A percentile compares a stretch with the other conserved stretches of the same genome.
Evolutionary conservation across 2,113 vertebrate genomes (phyloP).

Genomic region (Butastur rufipennis): DNA sequence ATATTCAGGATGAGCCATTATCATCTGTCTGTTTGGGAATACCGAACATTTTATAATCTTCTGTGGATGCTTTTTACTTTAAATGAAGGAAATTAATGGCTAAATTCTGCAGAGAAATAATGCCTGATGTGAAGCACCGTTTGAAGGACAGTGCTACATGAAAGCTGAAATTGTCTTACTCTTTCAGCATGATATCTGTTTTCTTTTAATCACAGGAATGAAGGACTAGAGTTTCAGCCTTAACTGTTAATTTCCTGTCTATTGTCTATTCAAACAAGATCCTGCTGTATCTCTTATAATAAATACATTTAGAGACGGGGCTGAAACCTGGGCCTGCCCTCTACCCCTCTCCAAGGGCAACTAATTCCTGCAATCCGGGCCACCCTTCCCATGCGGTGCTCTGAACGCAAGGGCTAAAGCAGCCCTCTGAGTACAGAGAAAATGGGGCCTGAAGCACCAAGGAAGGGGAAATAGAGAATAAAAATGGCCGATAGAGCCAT

Average conservation of each 20-base stretch:
- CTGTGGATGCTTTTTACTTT: constrained; percentile 12
- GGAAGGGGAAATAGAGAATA: neutral
- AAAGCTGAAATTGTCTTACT: constrained; percentile 28
- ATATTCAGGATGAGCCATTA: constrained; percentile 44
- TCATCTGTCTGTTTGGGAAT: constrained; percentile 22
- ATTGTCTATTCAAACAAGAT: constrained; percentile 41
- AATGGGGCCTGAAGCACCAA: rapidly evolving
- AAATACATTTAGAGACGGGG: neutral
- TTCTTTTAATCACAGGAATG: constrained; percentile 58
- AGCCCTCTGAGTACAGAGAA: neutral
- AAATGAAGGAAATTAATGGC: constrained; percentile 42
- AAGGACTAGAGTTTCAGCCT: constrained; percentile 34
- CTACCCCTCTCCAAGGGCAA: neutral
- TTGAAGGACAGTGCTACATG: constrained; percentile 34
- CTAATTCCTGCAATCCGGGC: neutral
- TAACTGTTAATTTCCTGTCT: constrained; percentile 61
- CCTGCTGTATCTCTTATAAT: constrained; percentile 7
- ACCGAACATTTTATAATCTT: constrained; percentile 12
- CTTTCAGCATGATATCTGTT: constrained; percentile 54
- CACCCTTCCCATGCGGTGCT: neutral
- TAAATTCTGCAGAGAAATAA: constrained; percentile 26
- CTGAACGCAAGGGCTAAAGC: neutral
- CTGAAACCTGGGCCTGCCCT: neutral
- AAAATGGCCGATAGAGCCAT: rapidly evolving
- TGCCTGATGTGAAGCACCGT: neutral